A percentile compares a stretch with the other conserved stretches of the same genome.
Conservation (phyloP, 2,888 invertebrate genomes). For the Amiota mariae region DNA sequence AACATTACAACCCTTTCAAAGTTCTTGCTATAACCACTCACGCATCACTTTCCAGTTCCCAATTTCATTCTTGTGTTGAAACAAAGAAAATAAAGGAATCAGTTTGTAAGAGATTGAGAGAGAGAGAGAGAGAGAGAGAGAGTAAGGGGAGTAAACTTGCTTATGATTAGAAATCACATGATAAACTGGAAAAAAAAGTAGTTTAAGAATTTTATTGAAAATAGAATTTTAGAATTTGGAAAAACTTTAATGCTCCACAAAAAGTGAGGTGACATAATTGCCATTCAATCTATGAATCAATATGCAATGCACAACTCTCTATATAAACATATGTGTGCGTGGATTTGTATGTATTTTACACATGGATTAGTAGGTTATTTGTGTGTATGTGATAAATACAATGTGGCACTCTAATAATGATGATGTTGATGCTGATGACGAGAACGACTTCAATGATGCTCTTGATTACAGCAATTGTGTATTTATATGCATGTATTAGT, state of each 20-base stretch:
- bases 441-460: constrained; percentile 57
- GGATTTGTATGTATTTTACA: background rate
- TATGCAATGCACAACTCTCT: constrained; percentile 35
- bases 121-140: background rate
- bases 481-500: constrained; percentile 24
- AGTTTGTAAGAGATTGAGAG: background rate
- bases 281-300: constrained; percentile 30
- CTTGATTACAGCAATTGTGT: constrained; percentile 53
- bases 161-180: background rate
- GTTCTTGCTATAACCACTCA: too few relatives aligned
- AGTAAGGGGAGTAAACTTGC: too few relatives aligned
- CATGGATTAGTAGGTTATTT: background rate
- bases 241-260: constrained; percentile 28
- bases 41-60: background rate
- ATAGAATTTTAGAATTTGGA: too few relatives aligned
- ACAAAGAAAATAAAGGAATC: background rate
- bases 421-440: constrained; percentile 64
- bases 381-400: constrained; percentile 42
- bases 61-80: background rate
- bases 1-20: background rate
- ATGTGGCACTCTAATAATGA: constrained; percentile 59
- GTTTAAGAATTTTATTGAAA: background rate
- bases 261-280: constrained; percentile 61
- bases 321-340: background rate
- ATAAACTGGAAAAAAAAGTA: background rate